A percentile compares a stretch with the other conserved stretches of the same genome.
These are phyloP conservation scores for Drosophila birchii DNA, from an alignment of 2,888 invertebrate species.

Conservation along the genomic window DNA sequence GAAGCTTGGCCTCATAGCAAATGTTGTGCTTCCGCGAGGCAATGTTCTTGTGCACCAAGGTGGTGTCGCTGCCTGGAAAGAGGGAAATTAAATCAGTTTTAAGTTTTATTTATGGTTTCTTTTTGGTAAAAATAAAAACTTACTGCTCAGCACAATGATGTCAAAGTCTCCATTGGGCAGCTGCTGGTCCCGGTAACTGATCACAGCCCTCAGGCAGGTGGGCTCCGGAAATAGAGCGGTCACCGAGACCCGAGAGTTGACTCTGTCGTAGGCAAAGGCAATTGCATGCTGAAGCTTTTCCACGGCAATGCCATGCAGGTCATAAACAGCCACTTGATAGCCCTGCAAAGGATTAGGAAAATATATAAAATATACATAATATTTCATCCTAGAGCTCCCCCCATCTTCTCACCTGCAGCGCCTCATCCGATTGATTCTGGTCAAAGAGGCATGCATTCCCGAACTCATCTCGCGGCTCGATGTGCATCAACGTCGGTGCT, in stretches of 20 bases:
- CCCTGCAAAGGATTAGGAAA: constrained; percentile 85
- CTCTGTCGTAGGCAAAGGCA: constrained; percentile 90
- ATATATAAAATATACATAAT: not conserved
- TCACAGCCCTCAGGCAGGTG: constrained; percentile 92
- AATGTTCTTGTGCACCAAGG: constrained; percentile 94
- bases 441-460: constrained; percentile 92
- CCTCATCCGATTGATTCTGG: constrained; percentile 86
- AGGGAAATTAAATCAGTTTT: not conserved
- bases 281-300: constrained; percentile 87
- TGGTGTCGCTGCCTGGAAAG: constrained; percentile 89
- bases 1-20: constrained; percentile 93
- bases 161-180: constrained; percentile 96
- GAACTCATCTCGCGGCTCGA: constrained; percentile 96
- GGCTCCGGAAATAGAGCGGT: constrained; percentile 91
- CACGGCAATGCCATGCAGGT: constrained; percentile 87
- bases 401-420: constrained; percentile 85
- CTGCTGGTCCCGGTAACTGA: constrained; percentile 90
- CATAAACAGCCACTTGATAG: constrained; percentile 87
- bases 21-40: constrained; percentile 93
- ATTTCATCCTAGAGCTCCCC: not conserved
- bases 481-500: constrained; percentile 90
- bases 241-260: constrained; percentile 91
- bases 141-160: constrained; percentile 95
- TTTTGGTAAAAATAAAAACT: constrained; percentile 79
- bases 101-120: too few relatives aligned